These are phyloP conservation scores for Albula glossodonta DNA, from an alignment of 2,113 vertebrate genomes.

Conservation along the genomic window DNA sequence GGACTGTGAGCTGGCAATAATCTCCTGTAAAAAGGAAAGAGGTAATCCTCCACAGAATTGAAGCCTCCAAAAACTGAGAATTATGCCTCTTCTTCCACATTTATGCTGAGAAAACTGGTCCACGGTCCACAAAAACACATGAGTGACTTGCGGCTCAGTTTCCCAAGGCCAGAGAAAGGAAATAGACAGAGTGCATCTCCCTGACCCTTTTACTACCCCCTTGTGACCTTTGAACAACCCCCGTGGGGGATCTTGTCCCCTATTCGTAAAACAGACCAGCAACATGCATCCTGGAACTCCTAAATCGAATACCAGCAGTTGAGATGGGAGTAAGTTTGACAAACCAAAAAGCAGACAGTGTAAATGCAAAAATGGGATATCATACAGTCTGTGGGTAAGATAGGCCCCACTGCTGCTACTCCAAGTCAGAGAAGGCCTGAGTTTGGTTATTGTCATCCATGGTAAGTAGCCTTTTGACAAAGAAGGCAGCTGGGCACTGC, in stretches of 20 bases:
- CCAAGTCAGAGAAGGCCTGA: conserved; percentile 22
- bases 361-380: conserved; percentile 45
- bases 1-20: conserved; percentile 5
- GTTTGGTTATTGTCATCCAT: conserved; percentile 60
- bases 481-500: conserved; percentile 35
- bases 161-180: conserved; percentile 77
- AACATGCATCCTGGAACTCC: conserved; percentile 71
- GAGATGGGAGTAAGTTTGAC: conserved; percentile 62
- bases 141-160: conserved; percentile 68
- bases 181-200: conserved; percentile 74
- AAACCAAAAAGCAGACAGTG: conserved; percentile 52
- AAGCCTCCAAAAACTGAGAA: conserved; percentile 43
- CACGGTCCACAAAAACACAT: conserved; percentile 55
- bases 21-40: conserved; percentile 19
- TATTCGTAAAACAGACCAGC: conserved; percentile 77
- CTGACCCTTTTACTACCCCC: conserved; percentile 66
- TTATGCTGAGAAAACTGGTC: conserved; percentile 53
- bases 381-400: conserved; percentile 64
- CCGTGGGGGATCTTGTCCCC: conserved; percentile 68
- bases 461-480: conserved; percentile 56
- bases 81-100: conserved; percentile 51
- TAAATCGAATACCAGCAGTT: conserved; percentile 58
- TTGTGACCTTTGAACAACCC: conserved; percentile 68
- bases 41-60: neutral
- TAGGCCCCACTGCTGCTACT: conserved; percentile 34